phyloP scores from a whole-genome alignment of 2,797 vertebrate species.

The Thripadectes ignobilis region DNA sequence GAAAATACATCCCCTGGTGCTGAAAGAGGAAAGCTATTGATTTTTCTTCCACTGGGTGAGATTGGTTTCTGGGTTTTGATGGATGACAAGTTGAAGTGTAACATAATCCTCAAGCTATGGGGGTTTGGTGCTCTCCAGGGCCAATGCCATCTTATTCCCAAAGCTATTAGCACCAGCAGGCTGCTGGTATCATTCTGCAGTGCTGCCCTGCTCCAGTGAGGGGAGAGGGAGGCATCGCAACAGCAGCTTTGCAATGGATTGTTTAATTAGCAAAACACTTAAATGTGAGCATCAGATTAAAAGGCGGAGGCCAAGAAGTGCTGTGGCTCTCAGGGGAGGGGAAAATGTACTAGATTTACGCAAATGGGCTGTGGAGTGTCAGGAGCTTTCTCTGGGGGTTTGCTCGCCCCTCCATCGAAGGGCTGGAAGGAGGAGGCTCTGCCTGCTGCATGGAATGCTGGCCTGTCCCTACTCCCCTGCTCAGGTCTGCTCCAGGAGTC shows the following conservation, averaged over 20 bases:
- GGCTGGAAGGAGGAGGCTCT: neutral
- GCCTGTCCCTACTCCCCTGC: neutral
- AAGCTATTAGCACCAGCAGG: constrained; percentile 47
- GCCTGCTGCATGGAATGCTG: neutral
- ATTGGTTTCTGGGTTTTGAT: constrained; percentile 62
- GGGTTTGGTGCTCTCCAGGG: constrained; percentile 23
- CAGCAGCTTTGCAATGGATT: constrained; percentile 14
- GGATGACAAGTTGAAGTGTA: constrained; percentile 64
- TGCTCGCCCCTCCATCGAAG: rapidly evolving
- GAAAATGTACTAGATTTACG: neutral
- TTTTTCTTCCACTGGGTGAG: constrained; percentile 63
- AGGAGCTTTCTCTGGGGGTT: neutral
- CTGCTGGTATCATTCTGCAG: neutral
- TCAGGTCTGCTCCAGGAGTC: neutral
- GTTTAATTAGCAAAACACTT: constrained; percentile 38
- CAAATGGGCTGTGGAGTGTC: neutral
- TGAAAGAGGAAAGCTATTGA: constrained; percentile 70
- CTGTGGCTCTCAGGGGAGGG: neutral
- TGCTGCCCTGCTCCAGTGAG: neutral
- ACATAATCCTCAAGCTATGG: constrained; percentile 46
- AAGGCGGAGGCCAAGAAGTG: neutral
- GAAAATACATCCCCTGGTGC: constrained; percentile 60
- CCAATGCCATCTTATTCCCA: constrained; percentile 8
- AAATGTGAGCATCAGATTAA: neutral
- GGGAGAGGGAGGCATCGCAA: neutral